A percentile compares a stretch with the other conserved stretches of the same genome.
phyloP scores from a whole-genome alignment of 1,140 invertebrate genomes.

The Bathynomus jamesi region DNA sequence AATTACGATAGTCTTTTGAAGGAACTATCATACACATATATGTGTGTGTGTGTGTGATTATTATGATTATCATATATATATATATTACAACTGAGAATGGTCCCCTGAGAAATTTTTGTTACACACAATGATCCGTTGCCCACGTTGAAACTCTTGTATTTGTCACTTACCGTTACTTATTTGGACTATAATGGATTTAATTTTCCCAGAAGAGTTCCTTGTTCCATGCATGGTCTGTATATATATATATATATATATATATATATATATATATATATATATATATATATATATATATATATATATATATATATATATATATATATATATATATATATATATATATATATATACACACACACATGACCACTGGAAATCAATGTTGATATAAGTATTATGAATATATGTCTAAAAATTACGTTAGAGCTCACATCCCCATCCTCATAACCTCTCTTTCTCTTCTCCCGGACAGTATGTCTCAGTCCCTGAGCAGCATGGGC shows the following conservation, averaged over 20 bases:
- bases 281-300: conserved; percentile 8
- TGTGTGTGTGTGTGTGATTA: too few relatives aligned
- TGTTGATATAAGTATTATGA: neutral
- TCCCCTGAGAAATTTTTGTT: too few relatives aligned
- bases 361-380: neutral
- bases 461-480: conserved; percentile 61
- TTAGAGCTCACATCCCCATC: neutral
- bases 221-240: too few relatives aligned
- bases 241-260: conserved; percentile 7
- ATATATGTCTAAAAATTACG: neutral
- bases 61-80: neutral
- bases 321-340: conserved; percentile 6
- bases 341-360: conserved; percentile 1
- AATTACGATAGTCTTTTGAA: too few relatives aligned
- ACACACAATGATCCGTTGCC: too few relatives aligned
- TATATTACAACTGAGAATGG: neutral
- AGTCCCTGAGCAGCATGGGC: conserved; percentile 62
- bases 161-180: too few relatives aligned
- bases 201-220: too few relatives aligned
- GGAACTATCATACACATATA: too few relatives aligned
- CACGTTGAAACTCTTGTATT: too few relatives aligned
- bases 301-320: conserved; percentile 8
- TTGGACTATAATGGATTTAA: too few relatives aligned
- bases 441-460: neutral
- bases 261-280: conserved; percentile 9